These are phyloP conservation scores for Disparrhopalites patrizii DNA, from an alignment of 2,888 invertebrate genomes.

Conservation along the genomic window DNA sequence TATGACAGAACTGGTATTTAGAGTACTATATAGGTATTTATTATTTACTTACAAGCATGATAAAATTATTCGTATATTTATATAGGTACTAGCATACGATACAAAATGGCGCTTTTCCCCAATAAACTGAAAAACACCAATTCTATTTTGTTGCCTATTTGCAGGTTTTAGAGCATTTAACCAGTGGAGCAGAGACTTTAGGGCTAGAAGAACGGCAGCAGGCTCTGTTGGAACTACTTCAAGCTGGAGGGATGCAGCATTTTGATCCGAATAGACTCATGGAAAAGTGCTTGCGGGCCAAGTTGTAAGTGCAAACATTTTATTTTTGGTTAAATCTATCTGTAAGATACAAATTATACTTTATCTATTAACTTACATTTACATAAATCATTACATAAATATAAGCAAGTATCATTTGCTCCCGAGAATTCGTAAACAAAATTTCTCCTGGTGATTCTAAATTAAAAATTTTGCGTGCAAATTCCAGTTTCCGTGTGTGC, in stretches of 20 bases:
- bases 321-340: neutral
- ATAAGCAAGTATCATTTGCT: too few species aligned
- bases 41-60: too few species aligned
- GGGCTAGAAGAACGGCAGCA: slow-evolving; percentile 64
- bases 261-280: slow-evolving; percentile 61
- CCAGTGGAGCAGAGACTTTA: slow-evolving; percentile 42
- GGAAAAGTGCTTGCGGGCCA: slow-evolving; percentile 61
- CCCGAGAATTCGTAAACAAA: too few species aligned
- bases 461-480: too few species aligned
- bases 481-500: slow-evolving; percentile 65
- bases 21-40: too few species aligned
- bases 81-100: neutral
- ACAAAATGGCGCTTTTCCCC: neutral
- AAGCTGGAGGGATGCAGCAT: slow-evolving; percentile 60
- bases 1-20: neutral
- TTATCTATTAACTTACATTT: slow-evolving; percentile 7
- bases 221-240: slow-evolving; percentile 66
- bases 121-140: neutral
- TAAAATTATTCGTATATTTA: too few species aligned
- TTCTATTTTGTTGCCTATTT: neutral
- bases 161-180: slow-evolving; percentile 47
- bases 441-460: too few species aligned
- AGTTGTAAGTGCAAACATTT: slow-evolving; percentile 57
- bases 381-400: slow-evolving; percentile 6
- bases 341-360: neutral